phyloP scores from a whole-genome alignment of 2,797 vertebrate species.

The Dendrocincla fuliginosa region DNA sequence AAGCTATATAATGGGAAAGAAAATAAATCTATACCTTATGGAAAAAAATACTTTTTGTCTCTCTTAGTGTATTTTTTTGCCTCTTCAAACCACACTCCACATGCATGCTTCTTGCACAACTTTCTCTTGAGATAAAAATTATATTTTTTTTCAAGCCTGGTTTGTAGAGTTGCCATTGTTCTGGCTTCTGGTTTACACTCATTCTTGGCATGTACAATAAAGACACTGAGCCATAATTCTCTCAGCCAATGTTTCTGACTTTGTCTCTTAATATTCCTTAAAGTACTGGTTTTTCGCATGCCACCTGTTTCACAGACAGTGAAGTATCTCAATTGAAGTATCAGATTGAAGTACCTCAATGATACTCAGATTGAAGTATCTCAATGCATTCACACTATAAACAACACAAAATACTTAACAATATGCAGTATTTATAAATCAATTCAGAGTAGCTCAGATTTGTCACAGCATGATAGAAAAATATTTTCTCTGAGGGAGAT shows the following conservation, averaged over 20 bases:
- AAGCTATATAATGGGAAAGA: background rate
- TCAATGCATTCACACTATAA: background rate
- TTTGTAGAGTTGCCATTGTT: background rate
- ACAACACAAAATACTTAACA: background rate
- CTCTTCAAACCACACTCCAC: background rate
- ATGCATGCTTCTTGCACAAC: background rate
- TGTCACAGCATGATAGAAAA: background rate
- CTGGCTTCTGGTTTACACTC: background rate
- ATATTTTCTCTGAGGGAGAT: background rate
- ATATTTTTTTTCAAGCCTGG: background rate
- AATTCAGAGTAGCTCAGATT: background rate
- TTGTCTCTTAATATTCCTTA: background rate
- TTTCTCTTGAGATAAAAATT: background rate
- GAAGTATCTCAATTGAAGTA: no score
- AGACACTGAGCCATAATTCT: background rate
- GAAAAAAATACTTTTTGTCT: background rate
- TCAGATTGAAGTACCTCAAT: no score
- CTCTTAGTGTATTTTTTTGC: background rate
- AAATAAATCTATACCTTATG: background rate
- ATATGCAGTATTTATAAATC: background rate
- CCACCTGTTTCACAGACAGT: background rate
- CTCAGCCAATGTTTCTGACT: background rate
- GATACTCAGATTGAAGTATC: no score
- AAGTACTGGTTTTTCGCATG: background rate
- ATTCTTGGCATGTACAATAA: background rate